Conservation (phyloP, 2,113 vertebrate genomes). For the Dicrurus megarhynchus region DNA sequence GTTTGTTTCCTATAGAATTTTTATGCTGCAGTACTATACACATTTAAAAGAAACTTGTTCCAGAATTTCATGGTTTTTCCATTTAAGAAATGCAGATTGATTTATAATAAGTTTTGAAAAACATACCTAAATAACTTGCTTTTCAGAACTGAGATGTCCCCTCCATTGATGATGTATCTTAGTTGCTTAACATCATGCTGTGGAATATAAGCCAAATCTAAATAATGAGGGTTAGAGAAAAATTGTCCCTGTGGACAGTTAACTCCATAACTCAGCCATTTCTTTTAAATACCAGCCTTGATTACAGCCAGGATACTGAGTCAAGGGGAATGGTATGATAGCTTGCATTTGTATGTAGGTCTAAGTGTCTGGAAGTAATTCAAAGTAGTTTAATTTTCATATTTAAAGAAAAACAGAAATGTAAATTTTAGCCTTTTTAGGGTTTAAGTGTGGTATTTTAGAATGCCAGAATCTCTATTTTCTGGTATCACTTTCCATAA, state of each 20-base stretch:
- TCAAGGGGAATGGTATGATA: neutral
- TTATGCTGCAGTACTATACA: neutral
- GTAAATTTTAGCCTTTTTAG: neutral
- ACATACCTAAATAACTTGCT: neutral
- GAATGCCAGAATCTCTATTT: neutral
- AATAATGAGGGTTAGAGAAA: conserved; percentile 1
- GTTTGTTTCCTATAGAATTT: conserved; percentile 22
- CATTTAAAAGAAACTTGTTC: conserved; percentile 6
- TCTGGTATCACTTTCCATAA: neutral
- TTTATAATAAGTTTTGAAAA: neutral
- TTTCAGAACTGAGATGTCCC: neutral
- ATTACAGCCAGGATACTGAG: neutral
- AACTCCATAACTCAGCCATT: neutral
- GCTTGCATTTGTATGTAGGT: neutral
- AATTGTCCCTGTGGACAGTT: neutral
- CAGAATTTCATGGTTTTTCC: neutral
- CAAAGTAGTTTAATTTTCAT: neutral
- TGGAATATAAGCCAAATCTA: conserved; percentile 29
- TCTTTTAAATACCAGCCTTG: conserved; percentile 10
- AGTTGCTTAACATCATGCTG: conserved; percentile 34
- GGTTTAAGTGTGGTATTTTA: neutral
- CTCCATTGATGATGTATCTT: neutral
- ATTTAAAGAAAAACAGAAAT: neutral
- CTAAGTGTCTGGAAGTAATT: neutral
- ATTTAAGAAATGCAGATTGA: neutral